These are phyloP conservation scores for Paramacrobiotus metropolitanus DNA, from an alignment of 1,140 invertebrate genomes.

Conservation along the genomic window DNA sequence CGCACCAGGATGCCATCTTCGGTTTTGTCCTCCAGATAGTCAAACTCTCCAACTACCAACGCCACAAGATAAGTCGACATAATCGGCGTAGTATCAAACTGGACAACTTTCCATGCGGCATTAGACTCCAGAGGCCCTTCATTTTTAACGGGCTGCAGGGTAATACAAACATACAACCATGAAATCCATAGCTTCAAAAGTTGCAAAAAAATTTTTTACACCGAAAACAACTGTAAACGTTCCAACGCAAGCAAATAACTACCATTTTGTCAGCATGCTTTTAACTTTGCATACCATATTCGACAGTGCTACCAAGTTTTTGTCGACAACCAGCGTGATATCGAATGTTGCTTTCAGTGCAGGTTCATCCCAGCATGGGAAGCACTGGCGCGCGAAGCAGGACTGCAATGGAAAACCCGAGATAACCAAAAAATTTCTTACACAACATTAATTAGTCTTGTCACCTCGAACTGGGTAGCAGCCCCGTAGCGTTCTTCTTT, in stretches of 20 bases:
- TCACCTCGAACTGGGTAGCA: constrained; percentile 58
- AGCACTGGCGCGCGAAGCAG: constrained; percentile 55
- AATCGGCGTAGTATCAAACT: constrained; percentile 61
- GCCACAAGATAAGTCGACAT: constrained; percentile 94
- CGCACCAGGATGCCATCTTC: constrained; percentile 48
- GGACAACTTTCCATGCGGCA: constrained; percentile 32
- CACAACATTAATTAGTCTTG: constrained; percentile 6
- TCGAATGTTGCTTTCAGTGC: constrained; percentile 82
- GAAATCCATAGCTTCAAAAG: too few relatives aligned
- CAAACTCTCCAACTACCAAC: constrained; percentile 74
- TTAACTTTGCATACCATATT: constrained; percentile 49
- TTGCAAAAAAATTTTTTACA: too few relatives aligned
- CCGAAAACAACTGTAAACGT: too few relatives aligned
- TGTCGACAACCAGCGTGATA: constrained; percentile 53
- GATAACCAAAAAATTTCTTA: constrained; percentile 6
- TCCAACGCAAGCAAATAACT: neutral
- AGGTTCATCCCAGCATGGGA: constrained; percentile 94
- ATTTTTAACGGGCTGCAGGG: constrained; percentile 35
- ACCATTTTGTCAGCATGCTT: too few relatives aligned
- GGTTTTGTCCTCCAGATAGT: constrained; percentile 59
- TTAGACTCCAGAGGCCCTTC: constrained; percentile 26
- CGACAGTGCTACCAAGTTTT: constrained; percentile 46
- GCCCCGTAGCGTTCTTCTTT: constrained; percentile 58
- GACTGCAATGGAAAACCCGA: constrained; percentile 34
- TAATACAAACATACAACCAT: constrained; percentile 2